Evolutionary conservation across 2,797 vertebrate species (phyloP), one percentile per base, ranked within the genome.

Genomic region (Liparis tanakae): DNA sequence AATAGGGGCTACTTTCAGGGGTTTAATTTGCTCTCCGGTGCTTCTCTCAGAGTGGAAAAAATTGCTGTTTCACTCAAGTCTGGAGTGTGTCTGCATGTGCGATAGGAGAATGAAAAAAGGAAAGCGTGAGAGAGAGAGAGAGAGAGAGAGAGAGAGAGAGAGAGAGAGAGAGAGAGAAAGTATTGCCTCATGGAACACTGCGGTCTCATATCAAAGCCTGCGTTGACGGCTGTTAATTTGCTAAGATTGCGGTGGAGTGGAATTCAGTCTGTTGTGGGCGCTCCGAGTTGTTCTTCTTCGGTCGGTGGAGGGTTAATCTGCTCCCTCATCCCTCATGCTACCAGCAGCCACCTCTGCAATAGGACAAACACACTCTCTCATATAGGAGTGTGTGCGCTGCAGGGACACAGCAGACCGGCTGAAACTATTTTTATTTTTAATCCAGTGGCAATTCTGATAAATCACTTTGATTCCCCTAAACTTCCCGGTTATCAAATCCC

Each of bases 281-380:
- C 59, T 82, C 17, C 1, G 33, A 69, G 57, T 69, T 54, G 66
- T 41, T 73, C 54, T 67, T 68, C 55, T 74, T 18, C n/a, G 75
- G 72, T 43, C 85, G 79, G 75, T 53, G 72, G 88, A 61, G 64
- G 76, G 80, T 88, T 87, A 84, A 88, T 60, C 63, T 71, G 71
- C 77, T 85, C 69, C 70, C 80, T 90, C 90, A 90, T 91, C 80
- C 77, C 91, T 93, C 91, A 92, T 83, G 74, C 83, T 89, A 86
- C 70, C 85, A 88, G 78, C 76, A 66, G 85, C 89, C 60, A 74
- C 84, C 90, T 82, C 79, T 76, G 73, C 80, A 82, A 65, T 83
- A 81, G 70, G 44, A 78, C 78, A 56, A 79, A 72, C 75, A 62
- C 73, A 76, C 41, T 73, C 72, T 74, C 61, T 55, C 81, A 66